phyloP scores from a whole-genome alignment of 2,888 invertebrate species.

The Ecliptopera silaceata region DNA sequence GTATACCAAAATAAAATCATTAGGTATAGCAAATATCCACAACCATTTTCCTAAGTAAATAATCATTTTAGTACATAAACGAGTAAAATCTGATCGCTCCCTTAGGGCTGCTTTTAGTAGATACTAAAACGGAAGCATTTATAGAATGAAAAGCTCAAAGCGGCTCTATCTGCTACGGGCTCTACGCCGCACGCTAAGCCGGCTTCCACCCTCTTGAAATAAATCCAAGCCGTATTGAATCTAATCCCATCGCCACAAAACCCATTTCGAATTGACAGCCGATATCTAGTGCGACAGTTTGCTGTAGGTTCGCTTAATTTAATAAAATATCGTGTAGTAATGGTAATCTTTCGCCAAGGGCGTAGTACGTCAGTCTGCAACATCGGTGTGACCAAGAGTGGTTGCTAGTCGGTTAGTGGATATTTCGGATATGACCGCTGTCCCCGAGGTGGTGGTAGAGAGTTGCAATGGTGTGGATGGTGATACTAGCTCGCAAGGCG shows the following conservation, averaged over 20 bases:
- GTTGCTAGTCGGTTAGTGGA: slow-evolving; percentile 52
- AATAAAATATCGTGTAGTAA: slow-evolving; percentile 77
- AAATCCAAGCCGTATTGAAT: slow-evolving; percentile 1
- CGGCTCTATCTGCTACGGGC: not conserved
- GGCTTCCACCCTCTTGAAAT: not conserved
- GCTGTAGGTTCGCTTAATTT: slow-evolving; percentile 69
- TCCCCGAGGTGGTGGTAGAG: slow-evolving; percentile 68
- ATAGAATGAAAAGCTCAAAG: not conserved
- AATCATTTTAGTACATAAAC: not conserved
- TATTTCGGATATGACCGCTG: slow-evolving; percentile 65
- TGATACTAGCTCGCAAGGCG: slow-evolving; percentile 47
- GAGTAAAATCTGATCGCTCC: not conserved
- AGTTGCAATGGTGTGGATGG: slow-evolving; percentile 71
- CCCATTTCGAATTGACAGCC: slow-evolving; percentile 1
- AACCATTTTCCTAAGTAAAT: not conserved
- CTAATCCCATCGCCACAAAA: slow-evolving; percentile 3
- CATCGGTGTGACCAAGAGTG: slow-evolving; percentile 58
- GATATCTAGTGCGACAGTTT: slow-evolving; percentile 11
- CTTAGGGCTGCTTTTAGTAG: not conserved
- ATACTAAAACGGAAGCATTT: not conserved
- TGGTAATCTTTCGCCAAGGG: slow-evolving; percentile 80
- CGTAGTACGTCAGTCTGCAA: slow-evolving; percentile 69
- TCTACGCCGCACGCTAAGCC: not conserved
- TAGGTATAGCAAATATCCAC: not conserved
- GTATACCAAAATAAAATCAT: too few relatives aligned